These are phyloP conservation scores for Gambusia holbrooki DNA, from an alignment of 2,113 vertebrate genomes.

Conservation along the genomic window DNA sequence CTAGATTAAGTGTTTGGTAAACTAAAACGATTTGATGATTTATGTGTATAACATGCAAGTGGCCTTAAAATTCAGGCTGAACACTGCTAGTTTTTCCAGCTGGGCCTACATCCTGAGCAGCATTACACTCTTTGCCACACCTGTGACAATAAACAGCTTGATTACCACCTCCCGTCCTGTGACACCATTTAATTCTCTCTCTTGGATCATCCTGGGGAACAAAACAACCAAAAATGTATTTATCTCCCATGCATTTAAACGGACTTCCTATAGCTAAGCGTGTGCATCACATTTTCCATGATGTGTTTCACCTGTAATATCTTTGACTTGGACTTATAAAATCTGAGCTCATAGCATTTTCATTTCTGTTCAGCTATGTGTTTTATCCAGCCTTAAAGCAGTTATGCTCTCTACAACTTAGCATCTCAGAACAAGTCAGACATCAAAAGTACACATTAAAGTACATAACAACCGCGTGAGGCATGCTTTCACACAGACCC, in stretches of 20 bases:
- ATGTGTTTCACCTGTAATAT: not conserved
- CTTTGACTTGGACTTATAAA: not conserved
- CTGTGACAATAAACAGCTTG: slow-evolving; percentile 77
- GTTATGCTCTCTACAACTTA: slow-evolving; percentile 27
- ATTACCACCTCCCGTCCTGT: slow-evolving; percentile 71
- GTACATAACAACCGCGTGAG: not conserved
- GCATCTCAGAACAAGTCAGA: slow-evolving; percentile 20
- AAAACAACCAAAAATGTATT: slow-evolving; percentile 1
- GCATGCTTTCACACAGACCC: slow-evolving; percentile 17
- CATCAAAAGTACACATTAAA: slow-evolving; percentile 29
- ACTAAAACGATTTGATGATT: not conserved
- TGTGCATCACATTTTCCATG: not conserved
- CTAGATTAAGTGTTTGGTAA: not conserved
- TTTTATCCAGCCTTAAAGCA: not conserved
- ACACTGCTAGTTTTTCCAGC: slow-evolving; percentile 69
- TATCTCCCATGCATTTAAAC: slow-evolving; percentile 20
- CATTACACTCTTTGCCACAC: slow-evolving; percentile 64
- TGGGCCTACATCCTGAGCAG: slow-evolving; percentile 63
- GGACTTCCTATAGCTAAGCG: not conserved
- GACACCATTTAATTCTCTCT: slow-evolving; percentile 59
- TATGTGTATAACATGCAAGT: slow-evolving; percentile 13
- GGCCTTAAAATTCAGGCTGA: slow-evolving; percentile 53
- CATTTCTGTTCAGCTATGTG: not conserved
- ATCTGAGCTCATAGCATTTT: not conserved
- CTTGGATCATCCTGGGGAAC: slow-evolving; percentile 59